Percentiles rank a stretch among this genome's conserved stretches.
Evolutionary conservation across 2,888 invertebrate species (phyloP).

Genomic region (Synergus laeviventris): DNA sequence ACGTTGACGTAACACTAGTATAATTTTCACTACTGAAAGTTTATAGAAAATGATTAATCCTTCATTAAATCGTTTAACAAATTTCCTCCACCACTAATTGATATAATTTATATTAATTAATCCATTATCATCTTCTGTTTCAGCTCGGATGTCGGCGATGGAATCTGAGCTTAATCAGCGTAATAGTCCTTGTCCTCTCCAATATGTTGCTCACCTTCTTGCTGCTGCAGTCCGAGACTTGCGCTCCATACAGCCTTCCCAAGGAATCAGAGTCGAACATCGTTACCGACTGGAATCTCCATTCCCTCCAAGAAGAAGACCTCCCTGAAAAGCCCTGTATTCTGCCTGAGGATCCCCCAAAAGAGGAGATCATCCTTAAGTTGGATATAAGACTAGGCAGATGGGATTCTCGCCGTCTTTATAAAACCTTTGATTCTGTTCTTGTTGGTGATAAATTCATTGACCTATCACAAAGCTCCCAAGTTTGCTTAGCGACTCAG

Average conservation of each 20-base stretch:
- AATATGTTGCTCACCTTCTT: slow-evolving; percentile 80
- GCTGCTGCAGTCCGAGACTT: slow-evolving; percentile 78
- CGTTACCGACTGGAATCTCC: slow-evolving; percentile 64
- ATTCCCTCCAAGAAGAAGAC: slow-evolving; percentile 51
- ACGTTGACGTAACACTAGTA: too few relatives aligned
- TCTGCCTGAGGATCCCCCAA: slow-evolving; percentile 36
- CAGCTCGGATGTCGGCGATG: slow-evolving; percentile 81
- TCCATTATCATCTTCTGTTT: slow-evolving; percentile 50
- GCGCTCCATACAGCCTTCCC: slow-evolving; percentile 60
- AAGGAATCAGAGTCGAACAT: slow-evolving; percentile 52
- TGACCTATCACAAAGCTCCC: slow-evolving; percentile 79
- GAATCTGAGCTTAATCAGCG: slow-evolving; percentile 82
- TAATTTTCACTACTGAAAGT: too few relatives aligned
- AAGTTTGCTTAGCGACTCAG: slow-evolving; percentile 89
- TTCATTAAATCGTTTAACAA: neutral
- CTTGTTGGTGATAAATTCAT: slow-evolving; percentile 83
- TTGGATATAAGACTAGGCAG: slow-evolving; percentile 84
- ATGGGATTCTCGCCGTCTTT: slow-evolving; percentile 85
- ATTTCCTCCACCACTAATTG: neutral
- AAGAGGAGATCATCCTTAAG: slow-evolving; percentile 66
- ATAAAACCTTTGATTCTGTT: slow-evolving; percentile 85
- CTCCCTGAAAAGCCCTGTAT: slow-evolving; percentile 45
- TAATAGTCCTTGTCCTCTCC: slow-evolving; percentile 82
- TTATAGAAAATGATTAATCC: too few relatives aligned
- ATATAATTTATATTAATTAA: neutral